A percentile compares a stretch with the other conserved stretches of the same genome.
These are phyloP conservation scores for Thalassophryne amazonica DNA, from an alignment of 2,797 vertebrate species.

Conservation along the genomic window DNA sequence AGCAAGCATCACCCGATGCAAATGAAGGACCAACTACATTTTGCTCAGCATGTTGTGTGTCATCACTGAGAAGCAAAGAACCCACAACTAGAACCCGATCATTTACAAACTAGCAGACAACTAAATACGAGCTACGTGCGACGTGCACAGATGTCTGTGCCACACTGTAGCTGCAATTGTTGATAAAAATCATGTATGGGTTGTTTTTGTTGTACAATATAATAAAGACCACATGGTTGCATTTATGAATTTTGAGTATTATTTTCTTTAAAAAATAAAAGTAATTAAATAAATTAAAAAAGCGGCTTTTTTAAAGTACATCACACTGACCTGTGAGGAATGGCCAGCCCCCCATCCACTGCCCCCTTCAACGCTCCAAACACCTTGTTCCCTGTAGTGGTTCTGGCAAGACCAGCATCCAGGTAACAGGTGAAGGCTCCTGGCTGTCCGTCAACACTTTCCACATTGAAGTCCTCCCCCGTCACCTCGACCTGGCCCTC, in stretches of 20 bases:
- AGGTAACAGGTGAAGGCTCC: constrained; percentile 96
- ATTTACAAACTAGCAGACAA: too few species aligned
- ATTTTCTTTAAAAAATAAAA: too few species aligned
- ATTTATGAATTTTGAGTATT: too few species aligned
- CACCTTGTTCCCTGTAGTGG: constrained; percentile 98
- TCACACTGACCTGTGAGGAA: constrained; percentile 89
- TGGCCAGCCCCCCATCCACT: constrained; percentile 94
- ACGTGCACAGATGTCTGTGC: too few species aligned
- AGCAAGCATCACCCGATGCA: constrained; percentile 68
- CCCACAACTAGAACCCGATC: neutral
- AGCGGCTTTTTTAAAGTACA: too few species aligned
- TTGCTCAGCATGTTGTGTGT: constrained; percentile 62
- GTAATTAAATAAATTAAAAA: too few species aligned
- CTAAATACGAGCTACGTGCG: too few species aligned
- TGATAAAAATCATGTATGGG: too few species aligned
- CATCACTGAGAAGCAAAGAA: constrained; percentile 60
- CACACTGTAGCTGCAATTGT: too few species aligned
- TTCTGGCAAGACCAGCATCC: constrained; percentile 95
- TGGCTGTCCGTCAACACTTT: constrained; percentile 93
- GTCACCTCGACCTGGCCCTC: constrained; percentile 97
- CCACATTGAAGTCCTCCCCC: constrained; percentile 95
- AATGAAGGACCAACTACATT: constrained; percentile 79
- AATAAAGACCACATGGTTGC: too few species aligned
- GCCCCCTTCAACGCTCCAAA: constrained; percentile 97
- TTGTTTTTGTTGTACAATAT: too few species aligned